Percentiles rank a stretch among this genome's conserved stretches.
Evolutionary conservation across 2,888 invertebrate genomes (phyloP).

Genomic region (Lumbricus terrestris): DNA sequence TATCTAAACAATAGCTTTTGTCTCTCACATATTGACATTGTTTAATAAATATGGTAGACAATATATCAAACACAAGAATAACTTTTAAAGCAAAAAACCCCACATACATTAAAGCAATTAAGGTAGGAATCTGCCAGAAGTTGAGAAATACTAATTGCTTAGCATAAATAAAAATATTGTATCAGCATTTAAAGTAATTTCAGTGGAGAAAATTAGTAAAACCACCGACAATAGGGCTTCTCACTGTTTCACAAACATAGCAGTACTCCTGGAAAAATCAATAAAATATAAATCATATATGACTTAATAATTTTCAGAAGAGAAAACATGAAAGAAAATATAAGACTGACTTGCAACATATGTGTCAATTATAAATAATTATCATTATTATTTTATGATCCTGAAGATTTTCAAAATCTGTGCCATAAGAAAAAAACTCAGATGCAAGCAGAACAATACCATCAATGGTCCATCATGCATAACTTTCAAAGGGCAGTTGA

Average conservation of each 20-base stretch:
- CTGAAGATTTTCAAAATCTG: not conserved
- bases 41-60: not conserved
- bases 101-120: not conserved
- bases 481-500: not conserved
- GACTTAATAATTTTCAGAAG: not conserved
- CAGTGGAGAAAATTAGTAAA: not conserved
- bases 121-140: no score
- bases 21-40: not conserved
- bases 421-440: not conserved
- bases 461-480: no score
- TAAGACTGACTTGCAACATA: not conserved
- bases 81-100: no score
- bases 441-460: not conserved
- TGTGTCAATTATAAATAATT: not conserved
- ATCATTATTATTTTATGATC: not conserved
- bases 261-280: not conserved
- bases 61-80: not conserved
- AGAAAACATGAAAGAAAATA: not conserved
- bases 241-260: not conserved
- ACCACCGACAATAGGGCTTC: not conserved
- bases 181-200: not conserved
- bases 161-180: not conserved
- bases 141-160: not conserved
- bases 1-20: not conserved
- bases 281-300: not conserved